These are phyloP conservation scores for Pheosia gnoma DNA, from an alignment of 2,888 invertebrate genomes.

Conservation along the genomic window DNA sequence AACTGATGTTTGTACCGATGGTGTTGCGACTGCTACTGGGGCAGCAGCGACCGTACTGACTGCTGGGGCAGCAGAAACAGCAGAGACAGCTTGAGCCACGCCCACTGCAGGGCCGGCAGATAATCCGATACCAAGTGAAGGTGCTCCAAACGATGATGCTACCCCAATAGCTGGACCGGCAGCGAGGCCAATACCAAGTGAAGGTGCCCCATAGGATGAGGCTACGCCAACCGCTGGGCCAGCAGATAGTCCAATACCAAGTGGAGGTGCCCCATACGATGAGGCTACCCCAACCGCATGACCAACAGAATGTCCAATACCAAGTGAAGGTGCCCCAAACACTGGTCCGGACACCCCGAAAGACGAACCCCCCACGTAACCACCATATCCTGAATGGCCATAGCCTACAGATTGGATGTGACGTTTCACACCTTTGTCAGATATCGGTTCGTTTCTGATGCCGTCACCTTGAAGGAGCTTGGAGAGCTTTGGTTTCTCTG, in stretches of 20 bases:
- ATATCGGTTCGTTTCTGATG: constrained; percentile 59
- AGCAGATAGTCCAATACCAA: background rate
- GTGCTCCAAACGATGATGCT: constrained; percentile 10
- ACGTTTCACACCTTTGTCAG: constrained; percentile 69
- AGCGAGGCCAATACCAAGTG: background rate
- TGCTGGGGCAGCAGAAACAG: constrained; percentile 32
- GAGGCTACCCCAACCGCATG: constrained; percentile 17
- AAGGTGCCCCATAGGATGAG: constrained; percentile 5
- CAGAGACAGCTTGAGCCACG: constrained; percentile 33
- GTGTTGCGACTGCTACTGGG: constrained; percentile 46
- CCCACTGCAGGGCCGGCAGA: constrained; percentile 6
- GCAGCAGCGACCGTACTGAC: constrained; percentile 38
- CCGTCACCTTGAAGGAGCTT: constrained; percentile 64
- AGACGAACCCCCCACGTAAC: constrained; percentile 20
- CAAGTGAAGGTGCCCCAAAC: background rate
- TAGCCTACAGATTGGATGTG: constrained; percentile 47
- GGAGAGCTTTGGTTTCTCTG: constrained; percentile 60
- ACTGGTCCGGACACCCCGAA: constrained; percentile 19
- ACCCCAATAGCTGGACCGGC: constrained; percentile 2
- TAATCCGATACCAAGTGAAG: constrained; percentile 2
- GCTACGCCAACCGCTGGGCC: constrained; percentile 4
- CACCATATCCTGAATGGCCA: constrained; percentile 7
- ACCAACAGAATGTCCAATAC: background rate
- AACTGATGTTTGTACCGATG: constrained; percentile 68
- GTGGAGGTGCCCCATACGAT: background rate